Conservation (phyloP, 2,113 vertebrate species). For the Microtus montanus region DNA sequence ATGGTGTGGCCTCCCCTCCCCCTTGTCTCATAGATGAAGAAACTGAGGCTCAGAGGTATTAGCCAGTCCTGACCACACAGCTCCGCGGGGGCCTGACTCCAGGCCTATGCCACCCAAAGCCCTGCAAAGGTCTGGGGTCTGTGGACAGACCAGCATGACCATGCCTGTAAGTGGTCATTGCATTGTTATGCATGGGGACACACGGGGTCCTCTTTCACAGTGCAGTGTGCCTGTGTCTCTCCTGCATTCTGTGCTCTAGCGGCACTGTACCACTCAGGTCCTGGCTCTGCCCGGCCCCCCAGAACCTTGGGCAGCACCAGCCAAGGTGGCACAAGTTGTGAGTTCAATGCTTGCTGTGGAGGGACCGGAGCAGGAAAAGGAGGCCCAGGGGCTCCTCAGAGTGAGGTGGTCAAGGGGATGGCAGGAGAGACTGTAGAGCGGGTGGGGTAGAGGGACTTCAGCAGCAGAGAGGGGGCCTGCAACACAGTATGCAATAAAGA, state of each 20-base stretch:
- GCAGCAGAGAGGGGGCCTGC: not conserved
- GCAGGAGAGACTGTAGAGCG: not conserved
- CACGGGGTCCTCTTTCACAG: accelerated
- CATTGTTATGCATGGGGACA: accelerated
- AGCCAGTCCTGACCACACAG: not conserved
- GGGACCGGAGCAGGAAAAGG: not conserved
- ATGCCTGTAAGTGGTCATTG: not conserved
- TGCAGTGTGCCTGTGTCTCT: not conserved
- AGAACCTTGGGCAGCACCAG: not conserved
- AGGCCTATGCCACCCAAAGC: too few species aligned
- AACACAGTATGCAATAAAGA: not conserved
- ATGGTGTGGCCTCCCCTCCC: not conserved
- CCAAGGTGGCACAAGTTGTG: not conserved
- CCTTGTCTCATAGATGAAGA: not conserved
- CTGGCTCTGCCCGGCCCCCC: not conserved
- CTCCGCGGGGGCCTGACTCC: not conserved
- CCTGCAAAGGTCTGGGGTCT: not conserved
- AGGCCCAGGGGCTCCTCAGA: not conserved
- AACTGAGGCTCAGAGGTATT: not conserved
- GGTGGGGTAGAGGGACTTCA: not conserved
- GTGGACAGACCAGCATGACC: not conserved
- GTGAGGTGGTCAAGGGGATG: not conserved
- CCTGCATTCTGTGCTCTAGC: not conserved
- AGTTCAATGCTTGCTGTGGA: accelerated
- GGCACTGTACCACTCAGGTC: not conserved